A percentile compares a stretch with the other conserved stretches of the same genome.
Evolutionary conservation across 2,797 vertebrate genomes (phyloP).

Genomic region (Sebastes flavidus): DNA sequence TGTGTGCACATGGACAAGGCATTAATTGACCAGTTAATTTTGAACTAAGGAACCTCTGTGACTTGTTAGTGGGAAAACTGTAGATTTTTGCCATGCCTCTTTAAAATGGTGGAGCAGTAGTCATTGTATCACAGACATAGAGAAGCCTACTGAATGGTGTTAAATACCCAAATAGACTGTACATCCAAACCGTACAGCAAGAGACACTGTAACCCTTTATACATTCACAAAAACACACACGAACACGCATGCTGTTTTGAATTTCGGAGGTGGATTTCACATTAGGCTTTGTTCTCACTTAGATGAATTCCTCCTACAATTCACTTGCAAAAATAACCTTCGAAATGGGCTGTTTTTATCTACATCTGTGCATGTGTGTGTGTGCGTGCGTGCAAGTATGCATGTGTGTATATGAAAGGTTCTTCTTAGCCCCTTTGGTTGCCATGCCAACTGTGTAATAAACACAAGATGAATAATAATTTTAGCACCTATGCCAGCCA

Average conservation of each 20-base stretch:
- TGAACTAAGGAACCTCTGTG: neutral
- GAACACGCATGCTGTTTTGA: neutral
- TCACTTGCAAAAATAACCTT: slow-evolving; percentile 32
- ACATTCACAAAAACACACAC: slow-evolving; percentile 7
- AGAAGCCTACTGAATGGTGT: neutral
- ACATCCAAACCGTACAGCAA: neutral
- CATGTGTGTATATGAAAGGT: slow-evolving; percentile 9
- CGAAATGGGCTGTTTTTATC: slow-evolving; percentile 18
- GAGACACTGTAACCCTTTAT: neutral
- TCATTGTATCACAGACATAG: neutral
- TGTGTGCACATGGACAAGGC: no score
- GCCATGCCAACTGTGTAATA: slow-evolving; percentile 59
- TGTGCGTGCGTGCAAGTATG: neutral
- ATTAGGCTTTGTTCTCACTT: slow-evolving; percentile 17
- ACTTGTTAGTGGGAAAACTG: neutral
- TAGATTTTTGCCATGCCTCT: neutral
- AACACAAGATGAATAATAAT: slow-evolving; percentile 53
- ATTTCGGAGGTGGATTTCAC: slow-evolving; percentile 29
- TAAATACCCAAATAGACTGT: neutral
- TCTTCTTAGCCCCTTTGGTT: slow-evolving; percentile 38
- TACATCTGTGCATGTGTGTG: slow-evolving; percentile 12
- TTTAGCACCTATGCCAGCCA: slow-evolving; percentile 35
- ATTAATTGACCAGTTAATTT: neutral
- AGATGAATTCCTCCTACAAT: slow-evolving; percentile 11
- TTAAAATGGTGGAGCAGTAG: neutral